Evolutionary conservation across 2,888 invertebrate species (phyloP), one percentile per base, ranked within the genome.

Genomic region (Abrostola tripartita): DNA sequence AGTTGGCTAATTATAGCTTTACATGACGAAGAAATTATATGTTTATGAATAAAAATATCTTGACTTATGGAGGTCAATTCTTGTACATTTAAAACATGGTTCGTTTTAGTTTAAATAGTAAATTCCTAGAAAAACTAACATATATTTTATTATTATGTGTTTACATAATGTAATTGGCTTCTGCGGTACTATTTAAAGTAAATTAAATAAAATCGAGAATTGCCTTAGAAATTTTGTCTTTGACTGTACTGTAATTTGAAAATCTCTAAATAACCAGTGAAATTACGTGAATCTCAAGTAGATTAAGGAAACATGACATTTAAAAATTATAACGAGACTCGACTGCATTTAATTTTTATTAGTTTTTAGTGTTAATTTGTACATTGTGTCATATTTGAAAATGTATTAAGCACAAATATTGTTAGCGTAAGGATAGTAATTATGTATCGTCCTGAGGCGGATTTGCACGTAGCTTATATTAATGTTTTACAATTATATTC

Each of bases 311-410:
- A 52, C 42, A 63, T 60, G 60, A 56, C 14, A 50, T 74, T 77
- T 61, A 52, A 59, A 63, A 61, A 64, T 65, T 77, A 71, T 67
- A 12, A 68, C 81, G 88, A 88, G 86, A 88, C 86, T 88, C 80
- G 69, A 82, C 78, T 80, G 91, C 90, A 91, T 91, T 91, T 90
- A 89, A 76, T 78, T 65, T 71, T 71, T 68, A 62, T 61, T 75
- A 70, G 60, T 65, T 74, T 60, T 65, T 78, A 74, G 59, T 71
- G 68, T 74, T 78, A 76, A 62, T 79, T 82, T 82, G 77, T 79
- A 79, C 65, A 76, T 86, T 88, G 90, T 92, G 90, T 91, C 90
- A 90, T 90, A 90, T 85, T 78, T 69, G 55, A 47, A 54, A 65
- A 79, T 68, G 63, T 79, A 71, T 74, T 71, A 74, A 78, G 78